A percentile compares a stretch with the other conserved stretches of the same genome.
These are phyloP conservation scores for Leptinotarsa juncta DNA, from an alignment of 2,888 invertebrate genomes.

Conservation along the genomic window DNA sequence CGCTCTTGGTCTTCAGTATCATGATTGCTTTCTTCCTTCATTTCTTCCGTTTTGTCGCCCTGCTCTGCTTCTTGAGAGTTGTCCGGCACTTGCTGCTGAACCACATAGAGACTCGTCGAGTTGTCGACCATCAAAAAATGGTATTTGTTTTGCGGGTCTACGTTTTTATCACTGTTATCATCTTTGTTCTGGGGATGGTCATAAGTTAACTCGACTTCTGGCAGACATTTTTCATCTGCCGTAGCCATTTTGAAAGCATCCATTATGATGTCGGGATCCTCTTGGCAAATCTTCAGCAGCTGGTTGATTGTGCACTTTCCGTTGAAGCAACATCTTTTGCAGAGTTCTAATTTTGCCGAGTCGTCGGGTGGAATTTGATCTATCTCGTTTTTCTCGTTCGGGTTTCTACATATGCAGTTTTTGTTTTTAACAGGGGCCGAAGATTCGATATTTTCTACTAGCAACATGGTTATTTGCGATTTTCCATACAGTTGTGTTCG, in stretches of 20 bases:
- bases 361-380: neutral
- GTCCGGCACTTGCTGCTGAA: neutral
- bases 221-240: slow-evolving; percentile 24
- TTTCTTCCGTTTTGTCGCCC: neutral
- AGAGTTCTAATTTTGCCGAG: neutral
- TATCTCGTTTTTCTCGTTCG: neutral
- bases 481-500: neutral
- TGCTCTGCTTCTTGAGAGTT: no score
- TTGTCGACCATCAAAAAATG: slow-evolving; percentile 31
- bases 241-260: slow-evolving; percentile 21
- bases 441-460: slow-evolving; percentile 3
- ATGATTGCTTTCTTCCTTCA: neutral
- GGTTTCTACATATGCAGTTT: slow-evolving; percentile 1
- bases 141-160: slow-evolving; percentile 17
- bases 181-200: neutral
- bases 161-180: neutral
- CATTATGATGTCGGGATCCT: slow-evolving; percentile 33
- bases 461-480: neutral
- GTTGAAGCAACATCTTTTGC: slow-evolving; percentile 10
- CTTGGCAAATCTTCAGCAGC: slow-evolving; percentile 23
- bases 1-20: neutral
- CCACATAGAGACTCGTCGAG: neutral
- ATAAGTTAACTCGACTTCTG: slow-evolving; percentile 12
- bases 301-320: slow-evolving; percentile 23
- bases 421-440: neutral